Evolutionary conservation across 2,888 invertebrate genomes (phyloP), one percentile per base, ranked within the genome.

Genomic region (Oligia latruncula): DNA sequence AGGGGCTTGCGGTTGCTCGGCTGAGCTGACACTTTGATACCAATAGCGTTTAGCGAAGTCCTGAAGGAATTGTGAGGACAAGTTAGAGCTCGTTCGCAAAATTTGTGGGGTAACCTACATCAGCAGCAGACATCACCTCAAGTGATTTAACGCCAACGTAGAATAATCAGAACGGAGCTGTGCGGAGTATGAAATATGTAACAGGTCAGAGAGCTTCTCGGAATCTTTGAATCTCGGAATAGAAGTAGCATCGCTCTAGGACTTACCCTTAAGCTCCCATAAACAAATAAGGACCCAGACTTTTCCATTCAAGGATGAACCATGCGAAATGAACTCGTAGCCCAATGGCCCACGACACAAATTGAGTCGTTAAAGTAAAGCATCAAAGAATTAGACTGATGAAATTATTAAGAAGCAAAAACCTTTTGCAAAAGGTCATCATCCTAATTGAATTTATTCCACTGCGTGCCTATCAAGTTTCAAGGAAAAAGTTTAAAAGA

Each of bases 11-110:
- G 92, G 92, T 86, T 87, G 74, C 85, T 89, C 88, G 85, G 88
- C 89, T 88, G 80, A 88, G 78, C 89, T 90, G 91, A 87, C 91
- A 91, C 90, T 91, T 90, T 92, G 90, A 90, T 90, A 90, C 89
- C 90, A 87, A 92, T 88, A 89, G 83, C 89, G 83, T 89, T 88
- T 89, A 91, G 85, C 74, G 74, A 84, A 83, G 75, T 86, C 83
- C 81, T 86, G 66, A 78, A 78, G 78, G 86, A 84, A 87, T 88
- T 85, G 78, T 80, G 73, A 77, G 73, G 74, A 81, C 81, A 85
- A 81, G 67, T 81, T 81, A 72, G 65, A 71, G 46, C 71, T 85
- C 74, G 43, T 80, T 81, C 71, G 15, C 71, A 74, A 73, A 78
- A 81, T 81, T 85, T 79, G 55, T 76, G 78, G 66, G 67, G 74